These are phyloP conservation scores for Pristis pectinata DNA, from an alignment of 2,797 vertebrate genomes.

Conservation along the genomic window DNA sequence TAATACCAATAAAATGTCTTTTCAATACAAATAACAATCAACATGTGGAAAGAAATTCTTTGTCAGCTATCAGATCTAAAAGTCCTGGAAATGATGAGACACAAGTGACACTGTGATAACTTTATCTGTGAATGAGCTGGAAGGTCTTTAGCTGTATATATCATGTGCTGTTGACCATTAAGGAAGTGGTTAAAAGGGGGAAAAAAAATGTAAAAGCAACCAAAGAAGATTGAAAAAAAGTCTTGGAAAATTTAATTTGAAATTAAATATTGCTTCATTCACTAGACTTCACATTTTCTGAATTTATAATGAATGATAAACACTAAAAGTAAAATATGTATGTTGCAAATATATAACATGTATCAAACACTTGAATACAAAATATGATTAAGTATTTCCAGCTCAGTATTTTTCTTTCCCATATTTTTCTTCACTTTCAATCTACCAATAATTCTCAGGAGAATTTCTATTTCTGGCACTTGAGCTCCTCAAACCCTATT, in stretches of 20 bases:
- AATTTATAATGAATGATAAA: background rate
- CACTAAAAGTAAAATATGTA: background rate
- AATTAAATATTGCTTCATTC: background rate
- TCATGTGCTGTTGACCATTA: background rate
- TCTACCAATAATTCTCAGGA: background rate
- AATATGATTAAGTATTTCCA: background rate
- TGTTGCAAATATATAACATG: background rate
- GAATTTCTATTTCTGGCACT: background rate
- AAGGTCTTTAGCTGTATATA: background rate
- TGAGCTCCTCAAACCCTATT: background rate
- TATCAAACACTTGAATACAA: background rate
- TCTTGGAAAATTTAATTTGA: background rate
- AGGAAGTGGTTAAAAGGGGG: background rate
- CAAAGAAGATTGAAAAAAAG: background rate
- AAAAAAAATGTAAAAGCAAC: background rate
- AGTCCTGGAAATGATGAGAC: background rate
- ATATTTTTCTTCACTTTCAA: background rate
- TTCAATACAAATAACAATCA: background rate
- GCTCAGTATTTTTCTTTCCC: background rate
- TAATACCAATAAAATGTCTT: background rate
- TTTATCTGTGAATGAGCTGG: background rate
- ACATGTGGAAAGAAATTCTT: background rate
- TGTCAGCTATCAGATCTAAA: background rate
- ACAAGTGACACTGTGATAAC: background rate
- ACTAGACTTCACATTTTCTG: background rate